phyloP scores from a whole-genome alignment of 2,797 vertebrate species.

The Phaenicophaeus curvirostris region DNA sequence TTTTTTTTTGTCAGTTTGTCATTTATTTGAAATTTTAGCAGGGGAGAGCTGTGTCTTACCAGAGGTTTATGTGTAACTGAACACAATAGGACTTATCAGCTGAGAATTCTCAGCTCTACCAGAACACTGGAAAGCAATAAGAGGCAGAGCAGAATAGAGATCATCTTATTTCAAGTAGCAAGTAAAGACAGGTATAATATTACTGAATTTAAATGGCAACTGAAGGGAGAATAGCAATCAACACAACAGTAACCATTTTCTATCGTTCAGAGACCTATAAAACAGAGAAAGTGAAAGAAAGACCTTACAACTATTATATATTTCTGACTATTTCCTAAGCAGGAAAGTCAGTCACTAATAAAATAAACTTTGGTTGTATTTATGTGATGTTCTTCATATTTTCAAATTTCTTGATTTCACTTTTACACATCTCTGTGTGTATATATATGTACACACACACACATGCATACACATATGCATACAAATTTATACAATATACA shows the following conservation, averaged over 20 bases:
- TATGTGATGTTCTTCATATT: neutral
- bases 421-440: neutral
- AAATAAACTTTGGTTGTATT: neutral
- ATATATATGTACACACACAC: accelerated
- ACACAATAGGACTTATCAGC: neutral
- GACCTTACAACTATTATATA: neutral
- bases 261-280: neutral
- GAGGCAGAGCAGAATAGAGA: conserved; percentile 1
- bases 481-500: neutral
- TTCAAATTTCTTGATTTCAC: neutral
- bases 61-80: neutral
- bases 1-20: neutral
- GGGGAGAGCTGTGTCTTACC: neutral
- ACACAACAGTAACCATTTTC: neutral
- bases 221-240: conserved; percentile 13
- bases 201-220: conserved; percentile 2
- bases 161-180: conserved; percentile 1
- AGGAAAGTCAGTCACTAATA: neutral
- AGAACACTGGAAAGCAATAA: neutral
- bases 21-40: neutral
- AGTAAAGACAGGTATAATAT: conserved; percentile 14
- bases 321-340: neutral
- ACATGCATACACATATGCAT: too few relatives aligned
- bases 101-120: neutral
- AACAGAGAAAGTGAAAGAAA: neutral